Conservation (phyloP, 1,140 invertebrate genomes). For the Latrodectus geometricus region DNA sequence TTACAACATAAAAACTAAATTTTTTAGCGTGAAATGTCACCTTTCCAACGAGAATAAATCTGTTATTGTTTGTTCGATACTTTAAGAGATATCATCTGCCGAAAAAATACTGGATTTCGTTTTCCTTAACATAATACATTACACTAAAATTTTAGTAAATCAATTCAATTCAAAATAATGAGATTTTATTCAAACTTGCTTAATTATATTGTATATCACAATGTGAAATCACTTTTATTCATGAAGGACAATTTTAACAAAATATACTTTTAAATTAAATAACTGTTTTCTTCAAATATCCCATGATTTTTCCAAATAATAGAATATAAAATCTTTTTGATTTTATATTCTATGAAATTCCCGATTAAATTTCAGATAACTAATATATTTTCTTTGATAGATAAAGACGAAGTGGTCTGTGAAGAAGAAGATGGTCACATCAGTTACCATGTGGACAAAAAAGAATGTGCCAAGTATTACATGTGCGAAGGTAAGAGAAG, state of each 20-base stretch:
- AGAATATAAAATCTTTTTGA: neutral
- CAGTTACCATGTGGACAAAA: constrained; percentile 89
- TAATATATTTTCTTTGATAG: constrained; percentile 41
- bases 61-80: too few relatives aligned
- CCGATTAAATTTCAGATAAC: neutral
- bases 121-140: neutral
- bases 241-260: neutral
- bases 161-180: too few relatives aligned
- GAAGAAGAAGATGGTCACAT: constrained; percentile 94
- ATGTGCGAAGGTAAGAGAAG: constrained; percentile 91
- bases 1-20: too few relatives aligned
- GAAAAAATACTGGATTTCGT: too few relatives aligned
- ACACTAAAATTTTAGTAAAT: too few relatives aligned
- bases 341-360: neutral
- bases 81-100: too few relatives aligned
- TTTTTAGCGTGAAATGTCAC: too few relatives aligned
- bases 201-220: too few relatives aligned
- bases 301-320: neutral
- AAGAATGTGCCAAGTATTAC: constrained; percentile 92
- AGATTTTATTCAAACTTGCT: too few relatives aligned
- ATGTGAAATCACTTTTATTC: neutral
- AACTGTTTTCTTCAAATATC: neutral
- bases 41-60: too few relatives aligned
- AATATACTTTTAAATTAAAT: neutral
- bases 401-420: constrained; percentile 81